A percentile compares a stretch with the other conserved stretches of the same genome.
These are phyloP conservation scores for Altica lythri DNA, from an alignment of 2,888 invertebrate species.

Conservation along the genomic window DNA sequence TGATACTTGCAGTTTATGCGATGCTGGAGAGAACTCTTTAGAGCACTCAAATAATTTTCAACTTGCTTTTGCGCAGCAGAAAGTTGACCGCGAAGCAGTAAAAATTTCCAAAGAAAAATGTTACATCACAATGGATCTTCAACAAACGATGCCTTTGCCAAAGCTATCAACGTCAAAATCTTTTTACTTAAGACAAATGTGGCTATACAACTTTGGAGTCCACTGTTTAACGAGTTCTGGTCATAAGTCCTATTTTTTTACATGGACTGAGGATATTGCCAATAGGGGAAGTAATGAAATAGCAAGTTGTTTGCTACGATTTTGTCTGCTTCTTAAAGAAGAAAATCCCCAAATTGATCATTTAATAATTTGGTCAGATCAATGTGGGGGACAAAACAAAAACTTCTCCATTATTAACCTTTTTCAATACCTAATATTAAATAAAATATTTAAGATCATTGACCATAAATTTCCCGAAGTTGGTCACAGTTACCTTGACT, in stretches of 20 bases:
- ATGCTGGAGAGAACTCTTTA: constrained; percentile 9
- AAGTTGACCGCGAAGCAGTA: background rate
- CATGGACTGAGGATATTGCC: background rate
- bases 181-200: constrained; percentile 10
- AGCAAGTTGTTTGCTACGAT: constrained; percentile 11
- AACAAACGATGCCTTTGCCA: constrained; percentile 10
- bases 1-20: constrained; percentile 22
- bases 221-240: background rate
- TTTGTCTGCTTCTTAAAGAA: constrained; percentile 18
- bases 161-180: constrained; percentile 10
- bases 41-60: constrained; percentile 4
- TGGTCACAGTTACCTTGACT: constrained; percentile 47
- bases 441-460: constrained; percentile 42
- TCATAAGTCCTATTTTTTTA: background rate
- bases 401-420: constrained; percentile 41
- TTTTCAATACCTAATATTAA: constrained; percentile 41
- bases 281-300: constrained; percentile 1
- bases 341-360: constrained; percentile 25
- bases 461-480: constrained; percentile 50
- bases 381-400: constrained; percentile 46
- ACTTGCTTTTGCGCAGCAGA: background rate
- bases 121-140: constrained; percentile 4
- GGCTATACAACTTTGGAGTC: constrained; percentile 7
- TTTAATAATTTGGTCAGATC: constrained; percentile 37
- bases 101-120: background rate